Evolutionary conservation across 2,113 vertebrate genomes (phyloP), one percentile per base, ranked within the genome.

Genomic region (Probosciger aterrimus): DNA sequence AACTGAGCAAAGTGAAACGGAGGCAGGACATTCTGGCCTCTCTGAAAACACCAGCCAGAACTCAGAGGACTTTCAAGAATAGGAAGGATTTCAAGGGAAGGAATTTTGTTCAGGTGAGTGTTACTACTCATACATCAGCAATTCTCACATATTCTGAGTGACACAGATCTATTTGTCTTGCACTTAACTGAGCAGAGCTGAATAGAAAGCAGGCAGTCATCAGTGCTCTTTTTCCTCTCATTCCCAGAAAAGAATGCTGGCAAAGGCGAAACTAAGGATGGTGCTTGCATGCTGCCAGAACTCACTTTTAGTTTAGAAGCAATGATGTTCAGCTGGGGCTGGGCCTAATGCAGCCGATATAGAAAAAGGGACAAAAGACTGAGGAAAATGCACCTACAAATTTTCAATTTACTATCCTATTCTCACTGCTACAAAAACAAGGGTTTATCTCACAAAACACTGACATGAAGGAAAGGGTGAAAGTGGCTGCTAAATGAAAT

Each of bases 381-480:
- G 3, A 3, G 6, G n/a, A 14, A 62, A 75, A 84, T 57, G 33
- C 5, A 55, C 18, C 16, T 46, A 64, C 4, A 19, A 35, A 9
- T 78, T 73, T 87, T 67, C 57, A 50, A 20, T 67, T 74, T 59
- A 80, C 60, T 88, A 74, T 69, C 86, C 46, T 41, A 23, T 6
- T 76, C 64, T 75, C 33, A 49, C 89, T 90, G 84, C 91, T 88
- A 39, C 60, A 82, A 87, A 96, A 94, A 52, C 55, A 96, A 75
- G 59, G 33, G 43, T 83, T 92, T 76, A 60, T 87, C 85, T 82
- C 1, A 3, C 18, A 82, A 93, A 96, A 89, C 52, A 89, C 76
- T 31, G 78, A 79, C 79, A 76, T 33, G 75, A 85, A 96, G 82
- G 68, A 49, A 93, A 73, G 46, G 50, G 37, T 86, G 47, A 23